phyloP scores from a whole-genome alignment of 2,888 invertebrate species.

The Panorpa germanica region DNA sequence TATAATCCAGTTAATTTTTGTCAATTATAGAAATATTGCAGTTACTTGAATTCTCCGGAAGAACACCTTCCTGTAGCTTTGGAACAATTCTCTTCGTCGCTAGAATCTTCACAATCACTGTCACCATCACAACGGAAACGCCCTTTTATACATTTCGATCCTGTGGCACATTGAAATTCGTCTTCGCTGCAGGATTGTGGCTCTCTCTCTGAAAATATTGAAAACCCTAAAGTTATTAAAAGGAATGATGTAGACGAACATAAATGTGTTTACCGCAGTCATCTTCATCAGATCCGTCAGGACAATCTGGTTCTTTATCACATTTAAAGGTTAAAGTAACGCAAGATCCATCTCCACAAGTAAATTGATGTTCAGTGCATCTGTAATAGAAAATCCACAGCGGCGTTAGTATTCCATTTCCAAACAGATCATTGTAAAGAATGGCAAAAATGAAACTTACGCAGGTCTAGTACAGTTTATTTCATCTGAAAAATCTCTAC shows the following conservation, averaged over 20 bases:
- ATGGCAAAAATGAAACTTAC: slow-evolving; percentile 30
- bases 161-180: slow-evolving; percentile 55
- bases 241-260: slow-evolving; percentile 1
- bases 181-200: slow-evolving; percentile 57
- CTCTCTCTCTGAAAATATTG: slow-evolving; percentile 20
- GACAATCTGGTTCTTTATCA: slow-evolving; percentile 56
- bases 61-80: slow-evolving; percentile 44
- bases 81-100: slow-evolving; percentile 65
- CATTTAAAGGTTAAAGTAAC: slow-evolving; percentile 54
- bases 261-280: slow-evolving; percentile 37
- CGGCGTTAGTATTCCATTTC: slow-evolving; percentile 1
- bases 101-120: slow-evolving; percentile 76
- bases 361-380: slow-evolving; percentile 53
- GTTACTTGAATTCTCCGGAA: slow-evolving; percentile 50
- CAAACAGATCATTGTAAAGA: no score
- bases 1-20: not conserved
- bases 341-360: slow-evolving; percentile 54
- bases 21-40: slow-evolving; percentile 6
- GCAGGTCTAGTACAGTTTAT: slow-evolving; percentile 45
- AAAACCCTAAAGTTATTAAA: slow-evolving; percentile 1
- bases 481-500: slow-evolving; percentile 64
- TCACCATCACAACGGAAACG: slow-evolving; percentile 70
- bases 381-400: slow-evolving; percentile 21
- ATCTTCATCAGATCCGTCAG: slow-evolving; percentile 53
- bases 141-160: slow-evolving; percentile 48